Percentiles rank a stretch among this genome's conserved stretches.
These are phyloP conservation scores for Heptranchias perlo DNA, from an alignment of 2,113 vertebrate genomes.

Conservation along the genomic window DNA sequence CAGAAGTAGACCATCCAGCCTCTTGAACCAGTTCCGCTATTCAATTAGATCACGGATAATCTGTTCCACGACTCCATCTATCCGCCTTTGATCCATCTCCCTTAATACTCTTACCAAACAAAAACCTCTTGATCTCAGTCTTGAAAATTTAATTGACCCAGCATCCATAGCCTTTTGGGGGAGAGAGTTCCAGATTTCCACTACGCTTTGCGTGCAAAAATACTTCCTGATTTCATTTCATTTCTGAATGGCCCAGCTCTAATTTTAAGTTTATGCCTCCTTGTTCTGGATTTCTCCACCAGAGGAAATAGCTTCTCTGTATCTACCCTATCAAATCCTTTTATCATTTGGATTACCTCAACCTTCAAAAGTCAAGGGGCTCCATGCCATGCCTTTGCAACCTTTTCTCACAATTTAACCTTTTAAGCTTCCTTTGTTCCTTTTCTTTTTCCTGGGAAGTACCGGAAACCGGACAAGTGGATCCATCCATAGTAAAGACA, in stretches of 20 bases:
- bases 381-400: neutral
- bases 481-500: neutral
- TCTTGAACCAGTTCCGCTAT: too few species aligned
- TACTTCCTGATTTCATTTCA: neutral
- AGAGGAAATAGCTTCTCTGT: too few species aligned
- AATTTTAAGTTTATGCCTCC: neutral
- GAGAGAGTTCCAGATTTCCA: too few species aligned
- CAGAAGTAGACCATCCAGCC: too few species aligned
- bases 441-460: neutral
- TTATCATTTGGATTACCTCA: neutral
- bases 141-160: too few species aligned
- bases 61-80: too few species aligned
- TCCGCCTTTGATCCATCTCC: too few species aligned
- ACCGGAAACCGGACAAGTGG: neutral
- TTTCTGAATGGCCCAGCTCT: neutral
- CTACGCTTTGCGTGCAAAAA: neutral
- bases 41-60: too few species aligned
- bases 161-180: too few species aligned
- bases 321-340: too few species aligned
- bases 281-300: neutral
- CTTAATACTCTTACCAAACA: too few species aligned
- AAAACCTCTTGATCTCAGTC: too few species aligned
- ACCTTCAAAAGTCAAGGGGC: neutral
- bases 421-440: neutral
- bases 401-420: neutral